phyloP scores from a whole-genome alignment of 2,113 vertebrate genomes.

The Nestor notabilis region DNA sequence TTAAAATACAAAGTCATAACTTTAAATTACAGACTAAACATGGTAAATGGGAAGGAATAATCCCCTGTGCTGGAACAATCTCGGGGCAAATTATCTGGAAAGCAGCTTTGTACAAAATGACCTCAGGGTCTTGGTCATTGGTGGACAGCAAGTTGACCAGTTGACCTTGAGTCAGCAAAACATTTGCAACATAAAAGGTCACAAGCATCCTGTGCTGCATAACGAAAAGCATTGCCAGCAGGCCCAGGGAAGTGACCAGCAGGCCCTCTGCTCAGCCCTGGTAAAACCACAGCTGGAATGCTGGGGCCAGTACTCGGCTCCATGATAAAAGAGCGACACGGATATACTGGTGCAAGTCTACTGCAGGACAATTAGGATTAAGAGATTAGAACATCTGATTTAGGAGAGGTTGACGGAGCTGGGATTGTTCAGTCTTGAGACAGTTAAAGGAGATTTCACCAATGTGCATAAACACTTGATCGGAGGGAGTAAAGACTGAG shows the following conservation, averaged over 20 bases:
- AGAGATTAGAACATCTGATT: not conserved
- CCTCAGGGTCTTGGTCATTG: not conserved
- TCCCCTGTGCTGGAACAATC: not conserved
- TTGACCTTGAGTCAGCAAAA: not conserved
- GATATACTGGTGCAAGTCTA: not conserved
- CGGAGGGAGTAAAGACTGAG: not conserved
- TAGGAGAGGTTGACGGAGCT: not conserved
- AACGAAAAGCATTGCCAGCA: not conserved
- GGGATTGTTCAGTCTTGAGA: not conserved
- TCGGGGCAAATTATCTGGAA: not conserved
- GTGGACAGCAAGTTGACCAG: not conserved
- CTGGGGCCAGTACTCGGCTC: not conserved
- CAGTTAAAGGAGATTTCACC: not conserved
- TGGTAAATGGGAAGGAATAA: not conserved
- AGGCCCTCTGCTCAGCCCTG: not conserved
- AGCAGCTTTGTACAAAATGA: not conserved
- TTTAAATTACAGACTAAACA: not conserved
- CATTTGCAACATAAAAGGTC: not conserved
- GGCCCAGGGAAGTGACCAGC: too few species aligned
- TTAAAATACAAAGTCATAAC: not conserved
- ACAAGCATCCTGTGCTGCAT: not conserved
- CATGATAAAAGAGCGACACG: not conserved
- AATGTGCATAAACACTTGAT: not conserved
- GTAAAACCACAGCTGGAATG: not conserved
- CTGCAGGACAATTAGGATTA: not conserved